Base-by-base conservation (phyloP, 2,113 vertebrate genomes). In the Seriola dumerili region DNA sequence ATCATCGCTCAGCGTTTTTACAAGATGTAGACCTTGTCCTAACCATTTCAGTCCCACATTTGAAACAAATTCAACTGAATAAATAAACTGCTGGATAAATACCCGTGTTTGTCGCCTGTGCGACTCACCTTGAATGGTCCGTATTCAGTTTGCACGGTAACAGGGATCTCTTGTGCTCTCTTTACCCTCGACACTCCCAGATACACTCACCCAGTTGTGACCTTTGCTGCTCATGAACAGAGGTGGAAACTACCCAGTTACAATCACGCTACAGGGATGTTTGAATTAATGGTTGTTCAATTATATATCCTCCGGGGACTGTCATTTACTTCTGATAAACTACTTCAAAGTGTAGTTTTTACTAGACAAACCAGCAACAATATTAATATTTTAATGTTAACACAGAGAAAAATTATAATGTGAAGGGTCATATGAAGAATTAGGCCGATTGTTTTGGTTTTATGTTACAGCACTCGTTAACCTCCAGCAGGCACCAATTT, bases 161-260 rank as follows among this genome's bases (percentile, higher is more conserved):
- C 83, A 90, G 78, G 75, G 13, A 32, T 68, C 84, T 46, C 66
- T 85, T 91, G 85, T 91, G 76, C 80, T 76, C 59, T 1, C 50
- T n/a, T 1, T n/a, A 1, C 71, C 69, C n/a, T 48, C 10, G 4
- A 34, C 65, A 40, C 75, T 36, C 54, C 32, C 76, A 50, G 16
- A 84, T 72, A 64, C 74, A 70, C 38, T 71, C 81, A 66, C 59
- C 59, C 76, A 3, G 48, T 23, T 74, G 48, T 65, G 81, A 90
- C 78, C 82, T 72, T 34, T 6, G 3, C 23, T 40, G 54, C 23
- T 65, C 57, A 17, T 67, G 61, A 65, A 74, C 58, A 67, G 32
- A 42, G 21, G 38, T 69, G 81, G 67, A 91, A 78, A 86, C 46
- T 68, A 50, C 75, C 70, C 25, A 40, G 17, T 32, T 42, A 61